Percentiles rank a stretch among this genome's conserved stretches.
These are phyloP conservation scores for Kryptopterus vitreolus DNA, from an alignment of 2,797 vertebrate species.

Conservation along the genomic window DNA sequence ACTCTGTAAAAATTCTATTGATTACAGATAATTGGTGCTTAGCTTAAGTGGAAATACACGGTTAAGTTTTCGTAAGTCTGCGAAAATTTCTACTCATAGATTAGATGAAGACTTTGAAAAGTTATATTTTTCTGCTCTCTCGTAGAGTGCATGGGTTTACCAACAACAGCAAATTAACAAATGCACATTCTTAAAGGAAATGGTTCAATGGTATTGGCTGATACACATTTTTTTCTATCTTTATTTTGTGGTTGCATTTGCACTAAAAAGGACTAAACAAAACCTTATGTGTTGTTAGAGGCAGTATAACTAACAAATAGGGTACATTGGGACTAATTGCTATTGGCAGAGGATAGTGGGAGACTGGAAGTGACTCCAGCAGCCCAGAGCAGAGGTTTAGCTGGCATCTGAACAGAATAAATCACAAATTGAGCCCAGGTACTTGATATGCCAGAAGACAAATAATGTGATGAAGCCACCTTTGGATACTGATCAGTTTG, in stretches of 20 bases:
- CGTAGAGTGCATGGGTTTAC: not conserved
- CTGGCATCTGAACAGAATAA: slow-evolving; percentile 18
- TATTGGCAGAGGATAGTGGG: slow-evolving; percentile 24
- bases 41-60: not conserved
- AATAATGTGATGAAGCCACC: not conserved
- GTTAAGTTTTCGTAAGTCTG: not conserved
- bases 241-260: not conserved
- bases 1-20: not conserved
- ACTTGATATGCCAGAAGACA: not conserved
- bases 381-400: slow-evolving; percentile 6
- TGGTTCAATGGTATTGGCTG: not conserved
- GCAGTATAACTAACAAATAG: slow-evolving; percentile 5
- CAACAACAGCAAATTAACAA: not conserved
- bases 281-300: not conserved
- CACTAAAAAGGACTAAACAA: not conserved
- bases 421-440: slow-evolving; percentile 1
- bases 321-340: slow-evolving; percentile 12
- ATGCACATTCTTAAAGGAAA: not conserved
- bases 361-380: not conserved
- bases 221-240: not conserved
- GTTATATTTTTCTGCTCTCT: not conserved
- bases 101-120: not conserved
- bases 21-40: not conserved
- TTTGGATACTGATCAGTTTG: not conserved
- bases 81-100: not conserved